Evolutionary conservation across 2,797 vertebrate genomes (phyloP), one percentile per base, ranked within the genome.

Genomic region (Erpetoichthys calabaricus): DNA sequence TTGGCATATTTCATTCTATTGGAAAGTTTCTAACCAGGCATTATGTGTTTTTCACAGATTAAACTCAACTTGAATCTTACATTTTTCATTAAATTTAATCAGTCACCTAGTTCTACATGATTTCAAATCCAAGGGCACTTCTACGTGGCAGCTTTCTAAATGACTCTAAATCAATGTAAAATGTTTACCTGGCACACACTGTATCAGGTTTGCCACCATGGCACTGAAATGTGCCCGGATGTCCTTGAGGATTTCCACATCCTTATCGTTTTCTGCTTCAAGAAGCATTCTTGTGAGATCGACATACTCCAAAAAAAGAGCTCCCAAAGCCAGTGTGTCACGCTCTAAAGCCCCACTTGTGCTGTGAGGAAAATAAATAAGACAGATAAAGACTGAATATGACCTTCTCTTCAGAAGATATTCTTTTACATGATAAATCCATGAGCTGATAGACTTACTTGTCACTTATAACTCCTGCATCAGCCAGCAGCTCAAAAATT

Each of bases 181-280:
- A 44, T 53, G 45, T 4, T 74, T 90, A 98, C 96, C 91, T 72
- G 95, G 96, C 63, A 99, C 92, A 81, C 94, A 96, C 59, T 99
- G 96, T 68, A 98, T 97, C 79, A 99, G 81, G 75, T 99, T 99
- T 69, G 96, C 94, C 64, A 97, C 92, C 96, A 98, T 98, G 61
- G 90, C 93, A 57, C 95, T 97, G 73, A 99, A 99, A 80, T 99
- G 96, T 10, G 96, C 95, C 73, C 96, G 80, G 68, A 98, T 98
- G 73, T 99, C 96, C 76, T 98, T 99, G 5, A 99, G 90, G 63
- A 99, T 93, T 53, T 99, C 96, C 8, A 94, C 84, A 75, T 99
- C 96, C 73, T 99, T 99, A 70, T 99, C 96, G 51, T 98, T 99
- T 81, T 99, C 96, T 44, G 96, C 96, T 69, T 98, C 96, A 60